Evolutionary conservation across 2,113 vertebrate species (phyloP).

Genomic region (Platysteira castanea): DNA sequence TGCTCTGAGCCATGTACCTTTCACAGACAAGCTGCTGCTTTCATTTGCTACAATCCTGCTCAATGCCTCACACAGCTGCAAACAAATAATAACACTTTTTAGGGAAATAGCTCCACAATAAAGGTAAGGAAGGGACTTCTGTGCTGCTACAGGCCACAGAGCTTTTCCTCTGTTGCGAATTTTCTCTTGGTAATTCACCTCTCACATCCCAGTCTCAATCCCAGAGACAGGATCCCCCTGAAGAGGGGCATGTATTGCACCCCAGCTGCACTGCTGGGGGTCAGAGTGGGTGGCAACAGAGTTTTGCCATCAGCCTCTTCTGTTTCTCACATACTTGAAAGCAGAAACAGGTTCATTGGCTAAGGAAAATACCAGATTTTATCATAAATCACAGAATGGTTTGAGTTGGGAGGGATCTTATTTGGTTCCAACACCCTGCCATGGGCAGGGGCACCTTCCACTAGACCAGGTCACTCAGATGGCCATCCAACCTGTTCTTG

Average conservation of each 20-base stretch:
- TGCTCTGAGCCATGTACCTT: background rate
- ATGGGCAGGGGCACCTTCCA: background rate
- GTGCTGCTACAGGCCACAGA: fast-evolving
- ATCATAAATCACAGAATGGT: background rate
- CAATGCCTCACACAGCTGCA: background rate
- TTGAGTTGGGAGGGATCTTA: background rate
- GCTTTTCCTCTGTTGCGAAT: background rate
- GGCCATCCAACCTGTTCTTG: background rate
- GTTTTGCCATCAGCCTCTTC: background rate
- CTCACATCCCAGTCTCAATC: background rate
- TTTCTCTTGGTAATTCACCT: background rate
- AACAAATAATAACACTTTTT: background rate
- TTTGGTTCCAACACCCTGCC: background rate
- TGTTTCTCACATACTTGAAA: background rate
- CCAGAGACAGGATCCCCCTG: background rate
- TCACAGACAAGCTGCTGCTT: background rate
- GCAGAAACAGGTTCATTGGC: background rate
- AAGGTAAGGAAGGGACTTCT: background rate
- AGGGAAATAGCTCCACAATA: background rate
- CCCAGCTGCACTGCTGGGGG: background rate
- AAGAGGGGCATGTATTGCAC: background rate
- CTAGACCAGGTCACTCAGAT: fast-evolving
- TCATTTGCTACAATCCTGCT: background rate
- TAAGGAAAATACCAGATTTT: background rate
- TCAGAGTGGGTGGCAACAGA: background rate